Evolutionary conservation across 2,113 vertebrate species (phyloP).

Genomic region (Ginglymostoma cirratum): DNA sequence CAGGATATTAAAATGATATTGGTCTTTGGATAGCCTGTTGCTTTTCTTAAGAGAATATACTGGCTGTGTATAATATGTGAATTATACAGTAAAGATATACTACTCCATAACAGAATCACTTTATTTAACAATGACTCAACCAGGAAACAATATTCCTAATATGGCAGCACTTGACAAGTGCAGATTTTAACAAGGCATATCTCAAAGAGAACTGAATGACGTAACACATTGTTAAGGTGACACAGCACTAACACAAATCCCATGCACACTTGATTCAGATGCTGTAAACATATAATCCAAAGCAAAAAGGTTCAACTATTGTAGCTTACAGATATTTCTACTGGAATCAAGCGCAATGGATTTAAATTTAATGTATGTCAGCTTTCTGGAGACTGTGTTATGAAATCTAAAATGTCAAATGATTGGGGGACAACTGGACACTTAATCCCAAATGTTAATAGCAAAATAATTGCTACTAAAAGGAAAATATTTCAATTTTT

Average conservation of each 20-base stretch:
- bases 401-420: background rate
- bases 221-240: background rate
- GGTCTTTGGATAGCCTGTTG: background rate
- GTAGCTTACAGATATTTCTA: background rate
- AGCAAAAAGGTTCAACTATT: background rate
- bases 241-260: background rate
- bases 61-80: background rate
- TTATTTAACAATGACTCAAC: background rate
- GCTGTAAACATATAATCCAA: background rate
- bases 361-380: background rate
- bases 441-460: background rate
- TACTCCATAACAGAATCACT: background rate
- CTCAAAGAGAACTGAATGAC: background rate
- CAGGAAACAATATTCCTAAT: background rate
- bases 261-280: background rate
- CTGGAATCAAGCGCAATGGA: background rate
- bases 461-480: background rate
- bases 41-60: background rate
- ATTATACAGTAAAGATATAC: background rate
- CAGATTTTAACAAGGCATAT: background rate
- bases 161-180: background rate
- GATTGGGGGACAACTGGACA: background rate
- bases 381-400: background rate
- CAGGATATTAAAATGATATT: background rate
- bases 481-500: background rate